Base-by-base conservation (phyloP, 1,140 invertebrate species). In the Drosophila triauraria region DNA sequence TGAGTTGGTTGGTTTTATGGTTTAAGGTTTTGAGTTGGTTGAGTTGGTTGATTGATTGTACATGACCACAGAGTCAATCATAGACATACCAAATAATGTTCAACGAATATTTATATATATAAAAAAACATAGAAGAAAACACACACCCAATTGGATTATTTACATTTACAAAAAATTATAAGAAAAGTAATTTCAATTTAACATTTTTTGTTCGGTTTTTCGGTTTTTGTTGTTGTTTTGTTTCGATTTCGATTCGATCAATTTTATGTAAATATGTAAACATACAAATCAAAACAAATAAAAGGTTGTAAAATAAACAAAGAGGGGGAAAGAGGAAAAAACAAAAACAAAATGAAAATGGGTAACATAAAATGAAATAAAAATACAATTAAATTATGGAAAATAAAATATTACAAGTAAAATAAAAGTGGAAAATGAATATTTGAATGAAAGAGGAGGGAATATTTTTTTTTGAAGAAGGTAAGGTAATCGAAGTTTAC, bases 101-200 rank as follows among this genome's bases (percentile, higher is more conserved):
- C 91, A 92, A 92, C 91, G 91, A 92, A 87, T 87, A 91, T 91
- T 88, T 87, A 83, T 91, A 91, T 91, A 91, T 91, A 91, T 53
- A 53, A 53, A 91, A 92, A 92, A 92, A 92, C 84, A 92, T 91
- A 91, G 90, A 92, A 92, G 91, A 91, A 91, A 92, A 92, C 91
- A 92, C 91, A 92, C 91, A 92, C 91, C 91, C 91, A 92, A 92
- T 91, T 91, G 91, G 90, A 92, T 92, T 92, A 92, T 92, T 92
- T 92, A 92, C 91, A 92, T 92, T 91, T 92, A 92, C 91, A 92
- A 87, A 82, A 84, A 87, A 87, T 88, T 91, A 61, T 67, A 68
- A 80, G 83, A 80, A 88, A 84, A 88, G 81, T 90, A 88, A 88
- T 90, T 84, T 90, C 60, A 58, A 78, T 74, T 60, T 50, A 62